Percentiles rank a stretch among this genome's conserved stretches.
phyloP scores from a whole-genome alignment of 2,113 vertebrate species.

The Poeciliopsis occidentalis region DNA sequence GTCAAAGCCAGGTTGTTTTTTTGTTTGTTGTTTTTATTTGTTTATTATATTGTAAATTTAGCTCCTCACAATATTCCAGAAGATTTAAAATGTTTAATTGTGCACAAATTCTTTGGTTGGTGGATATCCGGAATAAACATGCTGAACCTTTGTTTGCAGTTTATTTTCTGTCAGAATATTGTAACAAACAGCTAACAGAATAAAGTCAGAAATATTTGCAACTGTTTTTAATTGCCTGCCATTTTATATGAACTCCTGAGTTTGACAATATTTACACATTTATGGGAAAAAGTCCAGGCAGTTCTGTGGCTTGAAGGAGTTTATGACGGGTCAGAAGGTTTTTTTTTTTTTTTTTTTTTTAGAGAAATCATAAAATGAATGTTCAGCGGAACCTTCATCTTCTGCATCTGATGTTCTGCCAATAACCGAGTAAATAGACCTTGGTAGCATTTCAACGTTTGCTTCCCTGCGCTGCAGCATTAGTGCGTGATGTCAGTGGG shows the following conservation, averaged over 20 bases:
- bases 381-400: not conserved
- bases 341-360: no score
- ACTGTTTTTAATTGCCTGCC: not conserved
- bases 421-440: conserved; percentile 22
- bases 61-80: not conserved
- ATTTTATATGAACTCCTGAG: not conserved
- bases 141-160: not conserved
- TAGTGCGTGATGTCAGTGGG: conserved; percentile 56
- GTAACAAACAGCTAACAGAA: no score
- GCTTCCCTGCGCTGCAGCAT: conserved; percentile 42
- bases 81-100: not conserved
- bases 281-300: not conserved
- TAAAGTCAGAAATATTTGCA: not conserved
- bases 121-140: not conserved
- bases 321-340: not conserved
- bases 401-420: not conserved
- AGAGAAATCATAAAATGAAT: no score
- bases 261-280: no score
- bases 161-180: not conserved
- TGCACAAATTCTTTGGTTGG: not conserved
- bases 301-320: not conserved
- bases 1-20: not conserved
- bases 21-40: not conserved
- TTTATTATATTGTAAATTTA: not conserved
- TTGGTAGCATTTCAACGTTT: conserved; percentile 63